Conservation (phyloP, 2,797 vertebrate genomes). For the Knipowitschia caucasica region DNA sequence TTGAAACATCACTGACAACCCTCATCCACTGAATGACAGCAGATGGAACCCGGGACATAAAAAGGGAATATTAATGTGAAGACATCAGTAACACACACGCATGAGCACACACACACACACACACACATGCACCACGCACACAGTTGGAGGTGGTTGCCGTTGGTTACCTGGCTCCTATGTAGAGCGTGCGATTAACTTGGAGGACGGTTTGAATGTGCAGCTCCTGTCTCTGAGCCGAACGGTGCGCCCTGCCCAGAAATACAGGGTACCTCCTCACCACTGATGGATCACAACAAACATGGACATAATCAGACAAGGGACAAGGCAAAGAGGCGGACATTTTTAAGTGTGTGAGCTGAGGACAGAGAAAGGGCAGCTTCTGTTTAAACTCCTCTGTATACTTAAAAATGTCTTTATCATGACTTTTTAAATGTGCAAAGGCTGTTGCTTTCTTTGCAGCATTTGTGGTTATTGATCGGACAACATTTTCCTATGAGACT, state of each 20-base stretch:
- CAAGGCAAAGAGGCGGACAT: not conserved
- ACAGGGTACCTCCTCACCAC: constrained; percentile 88
- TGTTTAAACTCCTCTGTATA: constrained; percentile 24
- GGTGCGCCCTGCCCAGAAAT: constrained; percentile 86
- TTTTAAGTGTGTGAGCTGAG: constrained; percentile 21
- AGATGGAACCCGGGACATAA: constrained; percentile 55
- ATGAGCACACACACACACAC: no score
- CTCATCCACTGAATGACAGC: constrained; percentile 49
- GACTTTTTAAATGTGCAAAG: constrained; percentile 15
- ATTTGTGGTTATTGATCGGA: no score
- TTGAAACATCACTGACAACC: constrained; percentile 27
- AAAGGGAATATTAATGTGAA: constrained; percentile 55
- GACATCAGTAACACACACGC: constrained; percentile 42
- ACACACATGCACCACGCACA: no score
- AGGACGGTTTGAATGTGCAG: constrained; percentile 91
- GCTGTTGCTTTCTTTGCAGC: not conserved
- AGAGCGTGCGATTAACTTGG: constrained; percentile 91
- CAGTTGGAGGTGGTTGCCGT: constrained; percentile 64
- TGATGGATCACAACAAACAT: constrained; percentile 43
- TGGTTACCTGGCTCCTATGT: constrained; percentile 91
- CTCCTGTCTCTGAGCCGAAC: constrained; percentile 72
- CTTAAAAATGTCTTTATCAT: constrained; percentile 5
- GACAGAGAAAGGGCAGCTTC: constrained; percentile 13
- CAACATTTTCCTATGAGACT: no score
- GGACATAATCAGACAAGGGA: not conserved